A percentile compares a stretch with the other conserved stretches of the same genome.
These are phyloP conservation scores for Masticophis lateralis DNA, from an alignment of 2,797 vertebrate species.

Conservation along the genomic window DNA sequence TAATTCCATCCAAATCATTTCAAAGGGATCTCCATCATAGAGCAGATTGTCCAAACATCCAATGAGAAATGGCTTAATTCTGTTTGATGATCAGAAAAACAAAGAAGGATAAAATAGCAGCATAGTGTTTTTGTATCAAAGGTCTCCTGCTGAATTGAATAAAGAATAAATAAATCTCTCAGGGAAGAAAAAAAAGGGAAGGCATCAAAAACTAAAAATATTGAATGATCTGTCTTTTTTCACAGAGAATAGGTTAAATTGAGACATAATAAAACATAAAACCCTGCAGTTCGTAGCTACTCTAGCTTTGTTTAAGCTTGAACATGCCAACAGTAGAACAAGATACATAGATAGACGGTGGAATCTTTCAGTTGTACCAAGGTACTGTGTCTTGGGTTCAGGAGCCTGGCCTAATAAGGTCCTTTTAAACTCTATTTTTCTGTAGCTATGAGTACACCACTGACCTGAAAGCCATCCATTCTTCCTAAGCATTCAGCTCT, in stretches of 20 bases:
- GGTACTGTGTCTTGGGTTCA: background rate
- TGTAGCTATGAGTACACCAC: background rate
- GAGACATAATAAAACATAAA: background rate
- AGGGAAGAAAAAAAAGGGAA: background rate
- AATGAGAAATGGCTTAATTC: background rate
- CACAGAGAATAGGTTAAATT: background rate
- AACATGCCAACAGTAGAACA: background rate
- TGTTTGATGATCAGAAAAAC: background rate
- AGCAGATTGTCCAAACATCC: background rate
- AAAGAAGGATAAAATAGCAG: background rate
- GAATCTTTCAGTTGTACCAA: background rate
- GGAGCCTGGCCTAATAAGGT: background rate
- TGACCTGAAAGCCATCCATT: slow-evolving; percentile 12
- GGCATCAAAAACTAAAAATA: background rate
- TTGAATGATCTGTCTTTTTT: background rate
- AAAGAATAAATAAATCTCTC: background rate
- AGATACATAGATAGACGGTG: background rate
- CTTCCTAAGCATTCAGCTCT: slow-evolving; percentile 29
- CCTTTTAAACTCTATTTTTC: background rate
- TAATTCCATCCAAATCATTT: background rate
- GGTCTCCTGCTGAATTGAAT: background rate
- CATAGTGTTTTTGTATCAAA: background rate
- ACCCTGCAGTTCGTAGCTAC: background rate
- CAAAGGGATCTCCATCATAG: background rate
- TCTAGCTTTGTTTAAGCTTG: background rate